phyloP scores from a whole-genome alignment of 1,140 invertebrate species.

The Panulirus ornatus region DNA sequence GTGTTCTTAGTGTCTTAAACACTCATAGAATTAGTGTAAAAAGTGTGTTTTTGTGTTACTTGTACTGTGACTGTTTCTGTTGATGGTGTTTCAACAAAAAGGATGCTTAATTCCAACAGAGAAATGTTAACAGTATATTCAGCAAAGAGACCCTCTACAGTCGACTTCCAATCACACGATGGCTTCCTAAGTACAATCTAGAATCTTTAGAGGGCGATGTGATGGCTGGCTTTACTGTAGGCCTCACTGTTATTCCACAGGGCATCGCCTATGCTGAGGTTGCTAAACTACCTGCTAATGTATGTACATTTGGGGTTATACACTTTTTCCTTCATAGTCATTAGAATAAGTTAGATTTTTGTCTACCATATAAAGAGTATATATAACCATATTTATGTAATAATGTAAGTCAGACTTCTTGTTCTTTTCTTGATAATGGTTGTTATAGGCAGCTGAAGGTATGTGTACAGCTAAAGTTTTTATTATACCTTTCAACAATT shows the following conservation, averaged over 20 bases:
- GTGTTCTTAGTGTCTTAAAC: too few relatives aligned
- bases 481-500: too few relatives aligned
- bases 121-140: slow-evolving; percentile 24
- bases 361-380: too few relatives aligned
- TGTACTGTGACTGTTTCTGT: too few relatives aligned
- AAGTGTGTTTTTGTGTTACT: too few relatives aligned
- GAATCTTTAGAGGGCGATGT: slow-evolving; percentile 83
- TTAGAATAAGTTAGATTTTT: background rate
- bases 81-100: too few relatives aligned
- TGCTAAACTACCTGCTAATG: slow-evolving; percentile 85
- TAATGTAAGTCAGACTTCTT: background rate
- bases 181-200: slow-evolving; percentile 84
- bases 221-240: slow-evolving; percentile 92
- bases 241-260: slow-evolving; percentile 91
- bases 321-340: slow-evolving; percentile 24
- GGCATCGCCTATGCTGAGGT: slow-evolving; percentile 90
- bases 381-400: background rate
- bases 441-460: too few relatives aligned
- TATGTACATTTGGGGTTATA: slow-evolving; percentile 53
- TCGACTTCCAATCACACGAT: slow-evolving; percentile 83
- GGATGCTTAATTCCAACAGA: slow-evolving; percentile 6
- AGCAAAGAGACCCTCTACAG: slow-evolving; percentile 58
- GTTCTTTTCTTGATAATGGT: too few relatives aligned
- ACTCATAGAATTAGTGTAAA: too few relatives aligned
- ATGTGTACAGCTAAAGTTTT: too few relatives aligned